Evolutionary conservation across 1,140 invertebrate genomes (phyloP).

Genomic region (Drosophila parabipectinata): DNA sequence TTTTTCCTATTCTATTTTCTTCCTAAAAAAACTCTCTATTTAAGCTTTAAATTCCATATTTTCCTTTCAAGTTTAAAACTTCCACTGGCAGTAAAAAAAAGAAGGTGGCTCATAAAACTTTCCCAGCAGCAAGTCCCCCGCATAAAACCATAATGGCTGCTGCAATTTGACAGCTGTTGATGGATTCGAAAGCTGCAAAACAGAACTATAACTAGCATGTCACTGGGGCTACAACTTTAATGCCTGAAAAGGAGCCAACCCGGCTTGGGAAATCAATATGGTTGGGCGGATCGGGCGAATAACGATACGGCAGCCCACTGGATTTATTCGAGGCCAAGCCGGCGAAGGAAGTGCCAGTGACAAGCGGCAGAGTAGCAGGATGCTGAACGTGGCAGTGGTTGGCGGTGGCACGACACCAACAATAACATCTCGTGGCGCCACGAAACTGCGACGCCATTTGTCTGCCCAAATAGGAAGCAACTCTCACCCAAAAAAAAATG

Average conservation of each 20-base stretch:
- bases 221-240: conserved; percentile 52
- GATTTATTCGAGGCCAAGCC: conserved; percentile 57
- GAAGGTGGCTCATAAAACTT: conserved; percentile 19
- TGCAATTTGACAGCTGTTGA: conserved; percentile 63
- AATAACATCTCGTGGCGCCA: conserved; percentile 56
- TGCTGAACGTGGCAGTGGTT: conserved; percentile 27
- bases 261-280: conserved; percentile 56
- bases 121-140: conserved; percentile 3
- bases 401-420: conserved; percentile 19
- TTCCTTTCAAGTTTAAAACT: conserved; percentile 5
- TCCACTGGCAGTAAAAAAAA: conserved; percentile 10
- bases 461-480: conserved; percentile 62
- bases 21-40: background rate
- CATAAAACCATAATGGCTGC: conserved; percentile 36
- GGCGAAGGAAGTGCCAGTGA: conserved; percentile 61
- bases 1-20: background rate
- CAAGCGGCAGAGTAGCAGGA: conserved; percentile 30
- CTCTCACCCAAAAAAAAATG: conserved; percentile 40
- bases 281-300: background rate
- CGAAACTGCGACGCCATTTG: conserved; percentile 74
- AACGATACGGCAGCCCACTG: conserved; percentile 25
- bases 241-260: conserved; percentile 35
- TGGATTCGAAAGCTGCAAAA: conserved; percentile 53
- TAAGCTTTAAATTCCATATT: conserved; percentile 23
- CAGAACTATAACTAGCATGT: conserved; percentile 39